These are phyloP conservation scores for Radopholus similis DNA, from an alignment of 1,140 invertebrate species.

Conservation along the genomic window DNA sequence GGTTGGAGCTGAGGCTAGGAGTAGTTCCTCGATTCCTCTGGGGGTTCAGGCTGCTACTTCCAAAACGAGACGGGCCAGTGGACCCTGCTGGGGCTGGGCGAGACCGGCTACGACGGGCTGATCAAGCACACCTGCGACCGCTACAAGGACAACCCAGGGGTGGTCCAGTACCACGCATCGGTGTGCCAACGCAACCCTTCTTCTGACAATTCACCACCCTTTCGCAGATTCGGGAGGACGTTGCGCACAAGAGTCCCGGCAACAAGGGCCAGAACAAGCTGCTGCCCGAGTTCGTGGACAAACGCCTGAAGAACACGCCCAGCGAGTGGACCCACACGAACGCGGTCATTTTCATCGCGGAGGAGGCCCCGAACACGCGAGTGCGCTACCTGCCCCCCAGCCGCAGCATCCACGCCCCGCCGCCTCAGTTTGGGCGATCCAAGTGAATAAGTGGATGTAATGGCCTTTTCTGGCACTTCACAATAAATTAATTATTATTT, in stretches of 20 bases:
- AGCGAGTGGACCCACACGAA: constrained; percentile 49
- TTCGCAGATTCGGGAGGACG: constrained; percentile 48
- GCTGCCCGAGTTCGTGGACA: constrained; percentile 44
- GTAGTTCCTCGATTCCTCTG: neutral
- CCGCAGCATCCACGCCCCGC: constrained; percentile 15
- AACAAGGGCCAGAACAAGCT: constrained; percentile 59
- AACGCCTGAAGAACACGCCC: constrained; percentile 45
- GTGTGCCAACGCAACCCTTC: constrained; percentile 18
- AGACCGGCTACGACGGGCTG: constrained; percentile 52
- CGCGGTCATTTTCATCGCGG: constrained; percentile 33
- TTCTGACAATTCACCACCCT: too few species aligned
- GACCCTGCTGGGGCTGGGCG: constrained; percentile 45
- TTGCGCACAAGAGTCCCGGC: constrained; percentile 49
- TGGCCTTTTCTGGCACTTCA: too few species aligned
- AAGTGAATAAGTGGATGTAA: too few species aligned
- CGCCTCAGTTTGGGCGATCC: too few species aligned
- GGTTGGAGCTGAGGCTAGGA: neutral
- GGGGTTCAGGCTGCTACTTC: constrained; percentile 52
- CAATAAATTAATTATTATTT: too few species aligned
- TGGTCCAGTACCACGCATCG: constrained; percentile 55
- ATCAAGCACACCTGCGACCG: constrained; percentile 56
- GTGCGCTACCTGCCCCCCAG: constrained; percentile 38
- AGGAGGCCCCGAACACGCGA: constrained; percentile 14
- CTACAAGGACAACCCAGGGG: constrained; percentile 54
- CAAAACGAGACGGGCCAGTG: constrained; percentile 56